phyloP scores from a whole-genome alignment of 2,113 vertebrate species.

The Phaetusa simplex region DNA sequence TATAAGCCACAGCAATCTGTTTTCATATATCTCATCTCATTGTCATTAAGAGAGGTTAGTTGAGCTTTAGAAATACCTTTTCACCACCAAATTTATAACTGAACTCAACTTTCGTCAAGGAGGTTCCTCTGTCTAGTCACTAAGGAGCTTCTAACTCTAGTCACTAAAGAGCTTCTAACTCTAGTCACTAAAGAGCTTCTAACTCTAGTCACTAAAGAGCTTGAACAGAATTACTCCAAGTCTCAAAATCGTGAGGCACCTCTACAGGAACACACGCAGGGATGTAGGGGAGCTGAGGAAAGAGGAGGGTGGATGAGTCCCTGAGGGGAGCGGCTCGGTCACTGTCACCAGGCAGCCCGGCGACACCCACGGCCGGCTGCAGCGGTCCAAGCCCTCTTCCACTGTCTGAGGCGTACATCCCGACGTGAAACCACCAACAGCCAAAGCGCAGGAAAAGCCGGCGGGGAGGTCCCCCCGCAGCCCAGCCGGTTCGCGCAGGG shows the following conservation, averaged over 20 bases:
- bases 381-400: neutral
- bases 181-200: neutral
- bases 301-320: neutral
- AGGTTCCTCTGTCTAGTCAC: neutral
- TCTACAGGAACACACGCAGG: rapidly evolving
- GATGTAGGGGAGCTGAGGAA: rapidly evolving
- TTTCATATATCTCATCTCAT: rapidly evolving
- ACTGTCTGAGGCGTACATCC: neutral
- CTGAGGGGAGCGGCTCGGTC: neutral
- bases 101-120: neutral
- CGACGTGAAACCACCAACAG: neutral
- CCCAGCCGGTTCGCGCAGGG: neutral
- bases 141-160: neutral
- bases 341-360: neutral
- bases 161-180: rapidly evolving
- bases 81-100: neutral
- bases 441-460: neutral
- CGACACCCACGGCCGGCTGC: neutral
- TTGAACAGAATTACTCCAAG: neutral
- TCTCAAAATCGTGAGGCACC: rapidly evolving
- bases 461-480: neutral
- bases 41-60: neutral
- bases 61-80: neutral
- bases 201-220: rapidly evolving
- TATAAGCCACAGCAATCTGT: neutral